Evolutionary conservation across 2,797 vertebrate species (phyloP).

Genomic region (Eulemur coronatus): DNA sequence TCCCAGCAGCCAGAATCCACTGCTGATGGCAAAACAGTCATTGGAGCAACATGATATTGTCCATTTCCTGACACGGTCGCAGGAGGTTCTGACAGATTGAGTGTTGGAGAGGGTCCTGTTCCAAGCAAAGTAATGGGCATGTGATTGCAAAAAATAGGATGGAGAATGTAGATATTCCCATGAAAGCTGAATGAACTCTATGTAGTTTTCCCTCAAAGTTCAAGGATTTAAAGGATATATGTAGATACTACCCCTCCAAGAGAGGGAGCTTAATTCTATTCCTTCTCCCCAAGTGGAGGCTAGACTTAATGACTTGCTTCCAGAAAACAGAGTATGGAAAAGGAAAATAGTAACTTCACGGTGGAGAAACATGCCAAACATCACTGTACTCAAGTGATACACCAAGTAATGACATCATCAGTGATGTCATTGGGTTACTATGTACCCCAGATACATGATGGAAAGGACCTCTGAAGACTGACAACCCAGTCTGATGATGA

Average conservation of each 20-base stretch:
- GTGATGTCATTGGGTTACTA: neutral
- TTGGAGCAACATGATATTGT: neutral
- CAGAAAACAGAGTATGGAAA: neutral
- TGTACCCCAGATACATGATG: fast-evolving
- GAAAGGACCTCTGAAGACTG: neutral
- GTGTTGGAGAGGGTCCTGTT: neutral
- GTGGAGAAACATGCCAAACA: neutral
- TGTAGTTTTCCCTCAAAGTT: neutral
- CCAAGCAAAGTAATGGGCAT: neutral
- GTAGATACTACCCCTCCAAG: neutral
- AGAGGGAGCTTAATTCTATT: neutral
- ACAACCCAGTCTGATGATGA: neutral
- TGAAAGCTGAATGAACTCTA: neutral
- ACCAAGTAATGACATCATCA: neutral
- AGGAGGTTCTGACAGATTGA: slow-evolving; percentile 38
- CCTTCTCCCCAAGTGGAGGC: neutral
- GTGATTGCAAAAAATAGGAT: neutral
- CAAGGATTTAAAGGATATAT: neutral
- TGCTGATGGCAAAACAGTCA: neutral
- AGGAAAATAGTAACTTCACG: neutral
- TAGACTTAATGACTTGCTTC: neutral
- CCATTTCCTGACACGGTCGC: neutral
- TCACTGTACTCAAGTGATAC: neutral
- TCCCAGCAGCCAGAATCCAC: slow-evolving; percentile 35
- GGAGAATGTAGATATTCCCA: neutral